phyloP scores from a whole-genome alignment of 2,888 invertebrate genomes.

The Apamea epomidion region DNA sequence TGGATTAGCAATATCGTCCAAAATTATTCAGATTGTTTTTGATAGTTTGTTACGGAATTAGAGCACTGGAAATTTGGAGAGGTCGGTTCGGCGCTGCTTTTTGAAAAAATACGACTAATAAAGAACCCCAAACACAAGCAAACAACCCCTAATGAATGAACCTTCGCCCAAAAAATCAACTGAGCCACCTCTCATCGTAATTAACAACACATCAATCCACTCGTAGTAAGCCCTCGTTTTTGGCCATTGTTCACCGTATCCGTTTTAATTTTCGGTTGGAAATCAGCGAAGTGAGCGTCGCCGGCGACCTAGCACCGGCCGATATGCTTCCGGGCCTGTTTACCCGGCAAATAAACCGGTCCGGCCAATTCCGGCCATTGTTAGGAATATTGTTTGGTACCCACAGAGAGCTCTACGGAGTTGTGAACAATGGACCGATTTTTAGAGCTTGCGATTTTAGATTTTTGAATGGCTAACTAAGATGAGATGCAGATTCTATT shows the following conservation, averaged over 20 bases:
- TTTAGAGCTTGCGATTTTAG: conserved; percentile 34
- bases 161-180: conserved; percentile 28
- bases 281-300: conserved; percentile 77
- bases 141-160: conserved; percentile 45
- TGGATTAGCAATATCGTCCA: neutral
- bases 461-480: conserved; percentile 34
- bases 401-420: conserved; percentile 60
- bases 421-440: conserved; percentile 69
- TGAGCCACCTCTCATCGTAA: conserved; percentile 41
- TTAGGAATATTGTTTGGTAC: conserved; percentile 82
- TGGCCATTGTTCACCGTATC: conserved; percentile 69
- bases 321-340: conserved; percentile 72
- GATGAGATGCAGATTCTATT: neutral
- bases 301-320: conserved; percentile 51
- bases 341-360: conserved; percentile 74
- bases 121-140: neutral
- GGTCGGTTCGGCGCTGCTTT: neutral
- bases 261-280: conserved; percentile 76
- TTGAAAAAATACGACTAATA: conserved; percentile 28
- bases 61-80: neutral
- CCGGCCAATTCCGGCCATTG: conserved; percentile 75
- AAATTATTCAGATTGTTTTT: neutral
- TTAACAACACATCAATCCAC: conserved; percentile 48
- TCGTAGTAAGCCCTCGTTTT: conserved; percentile 45
- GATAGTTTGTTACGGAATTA: neutral